These are phyloP conservation scores for Galbula dea DNA, from an alignment of 2,113 vertebrate species.

Conservation along the genomic window DNA sequence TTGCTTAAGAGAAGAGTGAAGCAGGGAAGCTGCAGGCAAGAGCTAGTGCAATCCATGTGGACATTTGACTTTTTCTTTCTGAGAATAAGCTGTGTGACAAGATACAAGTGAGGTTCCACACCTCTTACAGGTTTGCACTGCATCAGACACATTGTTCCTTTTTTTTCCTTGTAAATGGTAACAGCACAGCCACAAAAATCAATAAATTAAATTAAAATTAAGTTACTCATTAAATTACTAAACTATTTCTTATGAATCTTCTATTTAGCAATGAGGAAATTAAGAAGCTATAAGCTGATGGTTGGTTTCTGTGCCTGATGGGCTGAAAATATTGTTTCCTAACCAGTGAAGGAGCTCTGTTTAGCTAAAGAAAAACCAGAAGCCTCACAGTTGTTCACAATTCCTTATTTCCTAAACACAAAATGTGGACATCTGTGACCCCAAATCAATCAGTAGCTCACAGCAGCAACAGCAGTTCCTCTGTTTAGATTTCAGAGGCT, in stretches of 20 bases:
- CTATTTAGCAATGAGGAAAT: not conserved
- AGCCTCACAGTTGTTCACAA: not conserved
- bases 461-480: not conserved
- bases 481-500: not conserved
- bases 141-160: not conserved
- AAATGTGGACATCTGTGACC: not conserved
- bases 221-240: too few relatives aligned
- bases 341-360: not conserved
- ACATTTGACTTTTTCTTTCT: not conserved
- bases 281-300: not conserved
- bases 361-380: not conserved
- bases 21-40: not conserved
- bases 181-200: not conserved
- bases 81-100: not conserved
- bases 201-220: too few relatives aligned
- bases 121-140: not conserved
- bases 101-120: not conserved
- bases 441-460: not conserved
- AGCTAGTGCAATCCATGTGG: not conserved
- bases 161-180: not conserved
- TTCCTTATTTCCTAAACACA: not conserved
- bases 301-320: not conserved
- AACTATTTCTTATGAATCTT: not conserved
- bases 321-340: not conserved
- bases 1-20: not conserved